These are phyloP conservation scores for Cryptocephalus moraei DNA, from an alignment of 2,888 invertebrate genomes.

Conservation along the genomic window DNA sequence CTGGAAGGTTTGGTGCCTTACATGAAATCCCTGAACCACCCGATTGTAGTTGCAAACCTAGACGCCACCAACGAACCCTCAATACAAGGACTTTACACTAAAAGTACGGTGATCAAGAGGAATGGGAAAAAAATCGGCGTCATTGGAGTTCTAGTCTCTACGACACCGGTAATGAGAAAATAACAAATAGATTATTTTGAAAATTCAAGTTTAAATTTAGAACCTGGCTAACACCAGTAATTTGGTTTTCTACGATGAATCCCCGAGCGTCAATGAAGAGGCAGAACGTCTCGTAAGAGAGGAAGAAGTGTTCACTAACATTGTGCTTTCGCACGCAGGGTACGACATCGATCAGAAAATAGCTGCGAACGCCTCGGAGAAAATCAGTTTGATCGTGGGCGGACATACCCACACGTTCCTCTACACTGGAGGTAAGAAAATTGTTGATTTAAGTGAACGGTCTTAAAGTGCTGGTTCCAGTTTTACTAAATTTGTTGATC, in stretches of 20 bases:
- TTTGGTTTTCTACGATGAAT: constrained; percentile 60
- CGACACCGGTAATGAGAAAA: constrained; percentile 46
- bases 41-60: constrained; percentile 67
- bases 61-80: constrained; percentile 57
- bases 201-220: constrained; percentile 34
- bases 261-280: constrained; percentile 55
- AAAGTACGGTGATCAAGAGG: constrained; percentile 53
- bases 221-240: constrained; percentile 55
- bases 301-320: constrained; percentile 63
- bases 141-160: constrained; percentile 63
- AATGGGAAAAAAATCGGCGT: constrained; percentile 61
- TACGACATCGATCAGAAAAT: constrained; percentile 56
- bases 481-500: no score
- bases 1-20: constrained; percentile 64
- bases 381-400: constrained; percentile 76
- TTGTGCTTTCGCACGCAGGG: constrained; percentile 77
- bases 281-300: constrained; percentile 48
- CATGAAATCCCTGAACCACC: constrained; percentile 49
- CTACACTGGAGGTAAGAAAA: constrained; percentile 43
- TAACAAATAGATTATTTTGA: not conserved
- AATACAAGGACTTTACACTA: constrained; percentile 49
- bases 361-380: constrained; percentile 52
- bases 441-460: not conserved
- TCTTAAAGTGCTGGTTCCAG: no score
- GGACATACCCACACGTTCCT: constrained; percentile 75